phyloP scores from a whole-genome alignment of 2,888 invertebrate genomes.

The Leucophenga maculata region DNA sequence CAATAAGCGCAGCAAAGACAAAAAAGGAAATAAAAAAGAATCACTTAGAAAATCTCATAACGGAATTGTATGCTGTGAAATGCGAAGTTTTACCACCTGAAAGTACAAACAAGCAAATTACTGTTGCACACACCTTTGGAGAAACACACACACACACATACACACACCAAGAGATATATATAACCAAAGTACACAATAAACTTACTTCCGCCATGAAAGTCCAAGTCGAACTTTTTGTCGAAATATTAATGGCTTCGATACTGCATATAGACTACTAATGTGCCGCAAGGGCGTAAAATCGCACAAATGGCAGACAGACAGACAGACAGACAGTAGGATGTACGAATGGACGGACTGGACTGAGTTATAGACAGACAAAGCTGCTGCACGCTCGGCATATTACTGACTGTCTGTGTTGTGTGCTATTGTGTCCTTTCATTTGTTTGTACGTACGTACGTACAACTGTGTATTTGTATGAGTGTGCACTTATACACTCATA shows the following conservation, averaged over 20 bases:
- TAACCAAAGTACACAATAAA: no score
- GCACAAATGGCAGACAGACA: constrained; percentile 44
- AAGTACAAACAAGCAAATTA: constrained; percentile 52
- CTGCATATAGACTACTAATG: constrained; percentile 69
- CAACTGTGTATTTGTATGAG: constrained; percentile 35
- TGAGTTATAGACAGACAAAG: background rate
- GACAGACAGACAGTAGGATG: background rate
- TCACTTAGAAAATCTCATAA: no score
- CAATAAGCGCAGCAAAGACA: no score
- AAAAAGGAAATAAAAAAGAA: no score
- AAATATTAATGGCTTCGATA: constrained; percentile 63
- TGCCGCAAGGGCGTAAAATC: constrained; percentile 68
- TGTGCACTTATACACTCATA: constrained; percentile 68
- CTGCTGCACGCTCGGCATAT: background rate
- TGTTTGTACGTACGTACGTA: no score
- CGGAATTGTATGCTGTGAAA: background rate
- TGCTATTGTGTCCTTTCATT: constrained; percentile 22
- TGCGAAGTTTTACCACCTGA: constrained; percentile 34
- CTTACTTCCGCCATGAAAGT: constrained; percentile 7
- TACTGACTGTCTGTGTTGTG: constrained; percentile 12
- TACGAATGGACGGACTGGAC: background rate
- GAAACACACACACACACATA: constrained; percentile 3
- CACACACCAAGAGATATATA: constrained; percentile 8
- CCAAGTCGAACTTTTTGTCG: constrained; percentile 36
- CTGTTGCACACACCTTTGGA: constrained; percentile 34